Evolutionary conservation across 2,888 invertebrate species (phyloP), one percentile per base, ranked within the genome.

Genomic region (Polymixis lichenea): DNA sequence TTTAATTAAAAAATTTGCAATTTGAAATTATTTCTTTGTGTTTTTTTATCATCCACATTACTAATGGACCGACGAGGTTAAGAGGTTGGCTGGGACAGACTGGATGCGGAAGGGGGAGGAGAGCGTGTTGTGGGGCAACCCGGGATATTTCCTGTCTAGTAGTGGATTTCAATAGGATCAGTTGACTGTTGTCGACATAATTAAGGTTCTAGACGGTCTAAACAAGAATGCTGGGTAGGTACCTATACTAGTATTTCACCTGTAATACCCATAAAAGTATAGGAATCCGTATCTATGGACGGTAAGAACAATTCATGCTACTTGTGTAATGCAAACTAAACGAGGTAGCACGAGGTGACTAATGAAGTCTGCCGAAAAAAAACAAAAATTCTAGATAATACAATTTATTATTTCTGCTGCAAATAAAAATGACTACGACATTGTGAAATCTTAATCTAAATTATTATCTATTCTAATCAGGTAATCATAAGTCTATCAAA

Each of bases 1-100:
- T 75, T 80, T 78, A 74, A 78, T 75, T 76, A 68, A 80, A 83
- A 82, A 79, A 82, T 74, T n/a, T n/a, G n/a, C n/a, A 15, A 58
- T 76, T 15, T 78, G 38, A 55, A 53, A 71, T 56, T 75, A 55
- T 82, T 82, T 49, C 13, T 22, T 9, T 3, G 9, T 25, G 8
- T 17, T 25, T 32, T 64, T 51, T 22, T 17, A 13, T 51, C 60
- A 51, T 4, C 19, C 2, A 7, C 25, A 58, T 58, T 58, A 25
- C 25, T 28, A 8, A 1, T 17, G 7, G 7, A 17, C 15, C 7
- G 2, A 56, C 15, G 25, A 56, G 6, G 17, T 25, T 25, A 56
- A 56, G 56, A 7, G 1, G 17, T 7, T 56, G 56, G 2, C 2
- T 25, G 25, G 55, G 25, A 17, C 0, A 25, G 7, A 56, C 15